A percentile compares a stretch with the other conserved stretches of the same genome.
phyloP scores from a whole-genome alignment of 2,797 vertebrate genomes.

The Periparus ater region DNA sequence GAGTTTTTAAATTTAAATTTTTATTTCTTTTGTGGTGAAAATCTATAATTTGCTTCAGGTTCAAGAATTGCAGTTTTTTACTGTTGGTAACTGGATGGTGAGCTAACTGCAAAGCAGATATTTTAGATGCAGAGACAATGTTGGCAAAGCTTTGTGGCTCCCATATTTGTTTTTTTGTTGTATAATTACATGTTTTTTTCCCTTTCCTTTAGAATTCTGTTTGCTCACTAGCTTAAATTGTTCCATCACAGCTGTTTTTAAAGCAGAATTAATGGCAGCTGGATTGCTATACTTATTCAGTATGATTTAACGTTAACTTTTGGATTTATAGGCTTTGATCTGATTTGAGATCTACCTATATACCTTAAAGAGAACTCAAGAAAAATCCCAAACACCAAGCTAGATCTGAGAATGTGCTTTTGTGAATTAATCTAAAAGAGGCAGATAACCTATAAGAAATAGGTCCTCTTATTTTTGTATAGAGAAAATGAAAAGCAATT shows the following conservation, averaged over 20 bases:
- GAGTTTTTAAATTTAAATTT: neutral
- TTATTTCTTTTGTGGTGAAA: neutral
- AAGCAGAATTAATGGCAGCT: constrained; percentile 36
- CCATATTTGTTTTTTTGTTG: constrained; percentile 38
- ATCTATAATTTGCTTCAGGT: neutral
- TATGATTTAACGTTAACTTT: constrained; percentile 4
- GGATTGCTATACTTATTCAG: constrained; percentile 7
- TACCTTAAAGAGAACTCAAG: neutral
- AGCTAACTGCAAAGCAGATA: neutral
- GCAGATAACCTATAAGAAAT: neutral
- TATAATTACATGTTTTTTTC: constrained; percentile 31
- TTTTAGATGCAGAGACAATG: constrained; percentile 30
- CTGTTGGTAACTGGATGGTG: neutral
- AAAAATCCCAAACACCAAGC: neutral
- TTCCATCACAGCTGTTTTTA: constrained; percentile 56
- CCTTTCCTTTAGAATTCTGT: constrained; percentile 10
- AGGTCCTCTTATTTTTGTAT: neutral
- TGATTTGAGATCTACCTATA: neutral
- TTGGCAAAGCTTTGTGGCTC: constrained; percentile 42
- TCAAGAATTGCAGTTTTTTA: neutral
- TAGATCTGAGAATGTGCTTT: neutral
- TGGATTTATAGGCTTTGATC: neutral
- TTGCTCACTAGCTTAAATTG: constrained; percentile 30
- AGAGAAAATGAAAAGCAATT: neutral
- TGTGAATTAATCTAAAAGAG: neutral